phyloP scores from a whole-genome alignment of 2,113 vertebrate genomes.

The Ailurus styani region DNA sequence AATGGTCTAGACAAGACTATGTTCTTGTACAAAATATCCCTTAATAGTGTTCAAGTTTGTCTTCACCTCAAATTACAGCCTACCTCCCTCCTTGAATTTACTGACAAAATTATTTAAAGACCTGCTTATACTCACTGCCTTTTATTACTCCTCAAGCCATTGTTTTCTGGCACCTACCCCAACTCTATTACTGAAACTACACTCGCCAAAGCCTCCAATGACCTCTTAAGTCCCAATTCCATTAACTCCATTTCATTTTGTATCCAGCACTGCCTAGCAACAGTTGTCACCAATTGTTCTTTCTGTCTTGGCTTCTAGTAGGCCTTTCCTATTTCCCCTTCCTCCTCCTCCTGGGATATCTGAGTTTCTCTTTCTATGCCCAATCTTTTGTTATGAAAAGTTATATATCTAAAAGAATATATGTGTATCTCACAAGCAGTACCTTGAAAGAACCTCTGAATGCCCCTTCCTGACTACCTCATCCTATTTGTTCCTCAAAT shows the following conservation, averaged over 20 bases:
- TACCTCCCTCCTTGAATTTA: neutral
- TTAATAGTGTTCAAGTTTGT: neutral
- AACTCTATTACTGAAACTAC: neutral
- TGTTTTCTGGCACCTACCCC: neutral
- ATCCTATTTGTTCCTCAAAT: neutral
- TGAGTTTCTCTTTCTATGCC: neutral
- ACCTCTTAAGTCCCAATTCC: neutral
- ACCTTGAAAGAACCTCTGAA: neutral
- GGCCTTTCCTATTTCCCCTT: neutral
- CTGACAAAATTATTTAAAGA: neutral
- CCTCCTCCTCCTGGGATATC: neutral
- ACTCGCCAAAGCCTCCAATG: neutral
- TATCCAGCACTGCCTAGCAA: neutral
- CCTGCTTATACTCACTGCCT: neutral
- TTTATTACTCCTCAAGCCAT: neutral
- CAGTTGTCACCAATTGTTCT: neutral
- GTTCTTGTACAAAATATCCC: neutral
- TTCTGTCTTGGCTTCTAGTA: neutral
- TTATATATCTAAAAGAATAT: neutral
- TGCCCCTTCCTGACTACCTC: neutral
- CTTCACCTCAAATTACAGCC: neutral
- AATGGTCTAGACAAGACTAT: neutral
- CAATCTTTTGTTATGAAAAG: neutral
- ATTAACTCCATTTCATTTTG: neutral
- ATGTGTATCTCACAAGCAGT: neutral